phyloP scores from a whole-genome alignment of 2,797 vertebrate species.

The Neosilurus mollespiculum region DNA sequence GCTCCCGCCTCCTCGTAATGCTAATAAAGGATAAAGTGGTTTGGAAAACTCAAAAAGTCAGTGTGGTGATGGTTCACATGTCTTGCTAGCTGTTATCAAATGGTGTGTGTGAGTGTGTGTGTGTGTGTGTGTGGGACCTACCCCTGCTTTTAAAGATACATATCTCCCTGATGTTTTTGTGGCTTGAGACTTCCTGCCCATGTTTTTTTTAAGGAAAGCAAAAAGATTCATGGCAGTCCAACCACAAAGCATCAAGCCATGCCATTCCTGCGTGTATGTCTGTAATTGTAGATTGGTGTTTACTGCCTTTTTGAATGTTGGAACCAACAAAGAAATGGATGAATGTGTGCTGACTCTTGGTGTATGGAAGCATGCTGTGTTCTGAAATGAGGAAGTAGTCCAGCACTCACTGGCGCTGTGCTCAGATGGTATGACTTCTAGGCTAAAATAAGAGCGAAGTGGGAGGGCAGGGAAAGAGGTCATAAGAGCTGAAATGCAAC shows the following conservation, averaged over 20 bases:
- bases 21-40: too few species aligned
- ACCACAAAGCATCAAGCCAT: not conserved
- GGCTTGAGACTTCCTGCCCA: not conserved
- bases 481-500: constrained; percentile 37
- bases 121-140: not conserved
- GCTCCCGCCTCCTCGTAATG: too few species aligned
- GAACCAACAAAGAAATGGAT: constrained; percentile 19
- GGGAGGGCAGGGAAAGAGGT: constrained; percentile 39
- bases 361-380: constrained; percentile 20
- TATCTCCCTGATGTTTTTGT: not conserved
- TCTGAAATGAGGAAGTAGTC: constrained; percentile 29
- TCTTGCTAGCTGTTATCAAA: too few species aligned
- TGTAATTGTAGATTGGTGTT: constrained; percentile 19
- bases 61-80: too few species aligned
- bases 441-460: constrained; percentile 46
- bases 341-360: not conserved
- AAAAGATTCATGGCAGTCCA: constrained; percentile 14
- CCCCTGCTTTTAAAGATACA: not conserved
- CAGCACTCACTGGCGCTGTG: constrained; percentile 25
- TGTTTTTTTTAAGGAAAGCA: not conserved
- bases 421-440: constrained; percentile 37
- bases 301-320: constrained; percentile 14
- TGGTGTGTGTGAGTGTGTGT: too few species aligned
- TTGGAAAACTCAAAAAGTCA: too few species aligned
- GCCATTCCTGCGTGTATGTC: constrained; percentile 8